Conservation (phyloP, 2,888 invertebrate species). For the Pyralis farinalis region DNA sequence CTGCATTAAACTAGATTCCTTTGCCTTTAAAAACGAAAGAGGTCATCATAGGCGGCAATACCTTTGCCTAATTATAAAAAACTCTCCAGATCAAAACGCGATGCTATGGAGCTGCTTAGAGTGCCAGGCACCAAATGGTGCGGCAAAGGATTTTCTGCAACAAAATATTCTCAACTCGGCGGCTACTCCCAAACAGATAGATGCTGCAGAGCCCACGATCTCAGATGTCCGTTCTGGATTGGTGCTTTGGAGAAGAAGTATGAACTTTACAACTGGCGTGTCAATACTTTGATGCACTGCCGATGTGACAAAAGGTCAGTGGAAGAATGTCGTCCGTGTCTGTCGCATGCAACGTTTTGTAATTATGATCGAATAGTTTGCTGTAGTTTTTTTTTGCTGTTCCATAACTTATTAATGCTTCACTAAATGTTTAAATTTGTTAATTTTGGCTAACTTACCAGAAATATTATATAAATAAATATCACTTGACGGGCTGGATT, state of each 20-base stretch:
- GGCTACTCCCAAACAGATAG: constrained; percentile 91
- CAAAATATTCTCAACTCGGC: constrained; percentile 90
- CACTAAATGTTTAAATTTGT: too few species aligned
- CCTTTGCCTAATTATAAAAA: constrained; percentile 17
- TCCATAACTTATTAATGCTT: too few species aligned
- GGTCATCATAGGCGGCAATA: constrained; percentile 29
- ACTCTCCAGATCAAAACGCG: constrained; percentile 62
- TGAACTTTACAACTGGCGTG: constrained; percentile 93
- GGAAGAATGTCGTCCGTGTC: background rate
- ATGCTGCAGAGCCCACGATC: constrained; percentile 94
- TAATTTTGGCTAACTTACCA: too few species aligned
- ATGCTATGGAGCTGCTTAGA: constrained; percentile 84
- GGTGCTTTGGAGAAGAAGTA: constrained; percentile 91
- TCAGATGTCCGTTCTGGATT: constrained; percentile 91
- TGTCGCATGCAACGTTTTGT: too few species aligned
- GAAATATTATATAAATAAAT: too few species aligned
- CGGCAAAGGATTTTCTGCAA: constrained; percentile 92
- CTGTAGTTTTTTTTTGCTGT: too few species aligned
- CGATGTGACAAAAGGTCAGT: constrained; percentile 94
- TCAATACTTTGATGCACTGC: constrained; percentile 95
- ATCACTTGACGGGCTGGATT: too few species aligned
- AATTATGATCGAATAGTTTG: too few species aligned
- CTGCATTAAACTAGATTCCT: too few species aligned
- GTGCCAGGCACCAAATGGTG: constrained; percentile 97
- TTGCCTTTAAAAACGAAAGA: constrained; percentile 23